A percentile compares a stretch with the other conserved stretches of the same genome.
These are phyloP conservation scores for Pseudococcus longispinus DNA, from an alignment of 2,888 invertebrate genomes.

Conservation along the genomic window DNA sequence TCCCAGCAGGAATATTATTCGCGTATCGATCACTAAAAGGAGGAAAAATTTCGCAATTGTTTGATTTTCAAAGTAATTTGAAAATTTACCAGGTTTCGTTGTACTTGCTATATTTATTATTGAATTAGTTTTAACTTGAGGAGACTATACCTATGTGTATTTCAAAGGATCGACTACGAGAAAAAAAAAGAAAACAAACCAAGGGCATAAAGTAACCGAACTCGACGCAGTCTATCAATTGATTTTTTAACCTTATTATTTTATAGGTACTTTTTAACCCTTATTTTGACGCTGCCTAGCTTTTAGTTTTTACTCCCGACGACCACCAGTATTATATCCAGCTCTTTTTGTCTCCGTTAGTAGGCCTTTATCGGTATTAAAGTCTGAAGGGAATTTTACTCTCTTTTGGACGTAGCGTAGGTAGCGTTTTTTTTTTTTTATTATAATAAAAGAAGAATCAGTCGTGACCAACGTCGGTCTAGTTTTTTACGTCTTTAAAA, in stretches of 20 bases:
- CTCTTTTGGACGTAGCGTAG: neutral
- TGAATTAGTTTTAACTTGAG: neutral
- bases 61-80: neutral
- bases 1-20: neutral
- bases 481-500: slow-evolving; percentile 26
- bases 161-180: neutral
- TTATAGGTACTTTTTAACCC: neutral
- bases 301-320: neutral
- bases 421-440: neutral
- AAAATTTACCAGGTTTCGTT: neutral
- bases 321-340: neutral
- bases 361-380: neutral
- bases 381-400: neutral
- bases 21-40: neutral
- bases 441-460: neutral
- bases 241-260: slow-evolving; percentile 16
- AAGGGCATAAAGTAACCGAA: neutral
- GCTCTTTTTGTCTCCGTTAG: neutral
- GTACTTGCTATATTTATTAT: neutral
- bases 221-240: slow-evolving; percentile 5
- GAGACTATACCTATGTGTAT: neutral
- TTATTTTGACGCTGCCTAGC: neutral
- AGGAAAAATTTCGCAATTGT: neutral
- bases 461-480: neutral
- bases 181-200: neutral